phyloP scores from a whole-genome alignment of 2,797 vertebrate species.

The Hydrophis major region DNA sequence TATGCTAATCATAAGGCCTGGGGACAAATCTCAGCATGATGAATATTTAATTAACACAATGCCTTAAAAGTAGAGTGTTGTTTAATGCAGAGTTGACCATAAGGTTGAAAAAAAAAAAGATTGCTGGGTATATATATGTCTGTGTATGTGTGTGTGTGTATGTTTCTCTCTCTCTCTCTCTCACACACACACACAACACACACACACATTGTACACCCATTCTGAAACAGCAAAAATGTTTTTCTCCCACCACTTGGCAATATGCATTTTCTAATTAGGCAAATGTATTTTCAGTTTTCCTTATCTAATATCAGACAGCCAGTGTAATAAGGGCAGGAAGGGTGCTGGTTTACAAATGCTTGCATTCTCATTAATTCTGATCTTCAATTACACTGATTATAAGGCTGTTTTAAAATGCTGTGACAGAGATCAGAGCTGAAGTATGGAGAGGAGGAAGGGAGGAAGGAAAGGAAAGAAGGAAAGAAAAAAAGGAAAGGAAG shows the following conservation, averaged over 20 bases:
- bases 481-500: neutral
- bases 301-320: constrained; percentile 75
- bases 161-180: neutral
- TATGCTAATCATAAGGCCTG: neutral
- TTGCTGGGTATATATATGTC: too few relatives aligned
- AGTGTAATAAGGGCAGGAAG: constrained; percentile 61
- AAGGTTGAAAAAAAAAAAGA: neutral
- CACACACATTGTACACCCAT: neutral
- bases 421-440: constrained; percentile 64
- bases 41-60: neutral
- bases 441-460: neutral
- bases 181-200: neutral
- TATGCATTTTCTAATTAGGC: constrained; percentile 78
- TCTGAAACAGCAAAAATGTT: constrained; percentile 31
- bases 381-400: constrained; percentile 80
- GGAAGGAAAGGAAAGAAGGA: neutral
- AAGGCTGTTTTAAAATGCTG: constrained; percentile 67
- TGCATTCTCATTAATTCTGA: constrained; percentile 80
- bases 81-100: neutral
- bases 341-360: constrained; percentile 63
- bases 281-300: constrained; percentile 80
- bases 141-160: neutral
- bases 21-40: neutral
- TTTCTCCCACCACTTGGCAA: constrained; percentile 65
- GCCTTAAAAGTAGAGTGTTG: neutral